Base-by-base conservation (phyloP, 2,113 vertebrate species). In the Mesitornis unicolor region DNA sequence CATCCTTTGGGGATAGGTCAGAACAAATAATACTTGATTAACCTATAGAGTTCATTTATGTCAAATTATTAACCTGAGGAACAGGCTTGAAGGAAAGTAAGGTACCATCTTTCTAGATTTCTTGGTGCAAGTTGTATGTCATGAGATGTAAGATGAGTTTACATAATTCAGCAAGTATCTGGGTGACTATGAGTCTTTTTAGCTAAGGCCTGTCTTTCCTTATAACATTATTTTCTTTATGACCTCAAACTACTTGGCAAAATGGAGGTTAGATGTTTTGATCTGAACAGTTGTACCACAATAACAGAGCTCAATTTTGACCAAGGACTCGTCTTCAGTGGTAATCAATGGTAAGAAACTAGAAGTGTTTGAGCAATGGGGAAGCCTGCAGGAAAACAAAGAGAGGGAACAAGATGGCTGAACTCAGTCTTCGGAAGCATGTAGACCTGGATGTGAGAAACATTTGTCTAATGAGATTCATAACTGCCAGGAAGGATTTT, bases 121-220 rank as follows among this genome's bases (percentile, higher is more conserved):
- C 8, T 78, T 26, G 4, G 7, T 54, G 11, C 14, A 65, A 69
- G 5, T 40, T 1, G 0, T 11, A 31, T 20, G 16, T 20, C 25
- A 33, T 50, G 24, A 50, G 2, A 29, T 35, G 4, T 13, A 88
- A 53, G 20, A 43, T 1, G 21, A 5, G 2, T 69, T 56, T 53
- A 40, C 28, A 7, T 68, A 73, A 43, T 50, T 73, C 16, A 74
- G 18, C 31, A 82, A 74, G 60, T 73, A 64, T 3, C 3, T 1
- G 24, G 59, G 35, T 25, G 8, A 81, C 43, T 57, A 42, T 42
- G 36, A 59, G 20, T 21, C 13, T 64, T 81, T 50, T 78, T 64
- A 35, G 5, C 6, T n/a, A 47, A n/a, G 33, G 7, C 6, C 10
- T 64, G 11, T 33, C 20, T 87, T 85, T 74, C 7, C 28, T 64